Evolutionary conservation across 2,797 vertebrate species (phyloP), one percentile per base, ranked within the genome.

Genomic region (Galagoides demidoff): DNA sequence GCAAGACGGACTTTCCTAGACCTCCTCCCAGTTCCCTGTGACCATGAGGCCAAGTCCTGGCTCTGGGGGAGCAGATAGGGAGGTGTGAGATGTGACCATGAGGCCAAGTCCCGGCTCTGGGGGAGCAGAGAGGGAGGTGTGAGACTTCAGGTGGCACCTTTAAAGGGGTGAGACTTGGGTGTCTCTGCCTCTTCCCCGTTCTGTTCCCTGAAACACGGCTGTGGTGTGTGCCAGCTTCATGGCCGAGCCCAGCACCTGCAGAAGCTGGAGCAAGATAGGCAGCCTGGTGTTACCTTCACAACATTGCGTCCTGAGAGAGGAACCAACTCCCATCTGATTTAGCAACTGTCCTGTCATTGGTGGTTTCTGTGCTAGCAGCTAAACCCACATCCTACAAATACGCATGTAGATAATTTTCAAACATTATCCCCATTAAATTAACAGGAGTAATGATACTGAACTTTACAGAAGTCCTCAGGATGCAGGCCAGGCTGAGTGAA

Each of bases 221-320:
- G 6, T n/a, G 1, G 23, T 2, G 29, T 3, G 4, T 5, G 2
- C n/a, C 49, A 7, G 2, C n/a, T 45, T 31, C 0, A 39, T 31
- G 64, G 19, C 34, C 5, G 16, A 57, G 20, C 4, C 0, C 8
- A 27, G 6, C 2, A 0, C n/a, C 17, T 22, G 13, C 2, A 5
- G n/a, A 14, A 29, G 39, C 5, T 17, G 10, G 43, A 66, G 78
- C 52, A 2, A 6, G 70, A 11, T 0, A 22, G 34, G 2, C 2
- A 52, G 27, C 43, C 14, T 27, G 7, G 3, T 3, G 3, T 16
- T 5, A 19, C 39, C 63, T 59, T 49, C 22, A 17, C 2, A 11
- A 39, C 37, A 73, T 63, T 14, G 0, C 14, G 34, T 31, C 2
- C 19, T 20, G 68, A 71, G 19, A 39, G 19, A 89, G 74, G 61